Evolutionary conservation across 2,113 vertebrate genomes (phyloP).

Genomic region (Grus americana): DNA sequence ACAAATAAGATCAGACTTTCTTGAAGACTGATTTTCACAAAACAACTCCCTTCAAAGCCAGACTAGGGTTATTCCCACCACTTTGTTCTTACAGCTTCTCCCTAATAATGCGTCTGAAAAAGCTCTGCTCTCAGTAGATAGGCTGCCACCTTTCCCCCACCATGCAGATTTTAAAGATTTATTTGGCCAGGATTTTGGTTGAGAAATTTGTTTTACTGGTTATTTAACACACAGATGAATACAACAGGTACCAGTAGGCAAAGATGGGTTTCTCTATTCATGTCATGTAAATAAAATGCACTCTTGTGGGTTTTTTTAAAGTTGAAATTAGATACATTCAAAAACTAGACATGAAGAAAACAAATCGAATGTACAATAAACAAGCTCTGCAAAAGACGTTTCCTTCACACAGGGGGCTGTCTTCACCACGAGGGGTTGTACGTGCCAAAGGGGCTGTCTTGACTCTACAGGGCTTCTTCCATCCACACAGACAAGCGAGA

Average conservation of each 20-base stretch:
- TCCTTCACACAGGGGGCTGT: fast-evolving
- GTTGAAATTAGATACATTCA: neutral
- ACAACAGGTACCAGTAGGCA: neutral
- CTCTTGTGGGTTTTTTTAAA: neutral
- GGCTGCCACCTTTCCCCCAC: neutral
- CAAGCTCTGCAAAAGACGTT: neutral
- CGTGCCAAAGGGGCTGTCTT: neutral
- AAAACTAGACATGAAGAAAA: neutral
- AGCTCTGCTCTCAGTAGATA: neutral
- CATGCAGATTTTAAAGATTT: neutral
- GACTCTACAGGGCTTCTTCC: neutral
- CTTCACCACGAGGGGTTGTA: neutral
- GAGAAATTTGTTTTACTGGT: neutral
- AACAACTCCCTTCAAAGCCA: neutral
- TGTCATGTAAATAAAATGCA: neutral
- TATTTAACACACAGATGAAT: neutral
- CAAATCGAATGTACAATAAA: neutral
- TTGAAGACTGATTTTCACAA: neutral
- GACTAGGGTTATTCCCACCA: neutral
- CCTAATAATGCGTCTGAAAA: neutral
- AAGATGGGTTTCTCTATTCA: neutral
- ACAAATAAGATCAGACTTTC: neutral
- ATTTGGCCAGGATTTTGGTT: neutral
- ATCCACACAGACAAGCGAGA: fast-evolving
- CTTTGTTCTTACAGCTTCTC: neutral